Evolutionary conservation across 2,113 vertebrate species (phyloP).

Genomic region (Brienomyrus brachyistius): DNA sequence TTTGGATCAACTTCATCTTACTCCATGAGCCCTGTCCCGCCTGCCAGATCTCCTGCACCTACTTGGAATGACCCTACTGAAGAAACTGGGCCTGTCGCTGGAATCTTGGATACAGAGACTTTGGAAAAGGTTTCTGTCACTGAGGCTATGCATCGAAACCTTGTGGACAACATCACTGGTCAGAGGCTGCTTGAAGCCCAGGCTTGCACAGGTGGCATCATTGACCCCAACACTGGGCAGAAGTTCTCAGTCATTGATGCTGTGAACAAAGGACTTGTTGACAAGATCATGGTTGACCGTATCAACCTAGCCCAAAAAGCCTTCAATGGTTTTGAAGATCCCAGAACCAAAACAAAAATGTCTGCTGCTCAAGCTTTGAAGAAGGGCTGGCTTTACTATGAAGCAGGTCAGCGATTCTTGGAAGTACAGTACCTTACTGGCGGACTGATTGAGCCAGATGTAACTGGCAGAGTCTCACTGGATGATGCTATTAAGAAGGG

Average conservation of each 20-base stretch:
- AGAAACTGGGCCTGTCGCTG: conserved; percentile 81
- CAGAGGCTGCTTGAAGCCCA: conserved; percentile 91
- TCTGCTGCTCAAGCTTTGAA: conserved; percentile 92
- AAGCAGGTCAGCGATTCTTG: conserved; percentile 93
- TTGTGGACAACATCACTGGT: conserved; percentile 89
- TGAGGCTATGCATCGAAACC: conserved; percentile 85
- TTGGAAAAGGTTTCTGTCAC: conserved; percentile 93
- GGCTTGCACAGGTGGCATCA: conserved; percentile 92
- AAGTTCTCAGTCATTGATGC: conserved; percentile 72
- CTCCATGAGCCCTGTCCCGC: conserved; percentile 68
- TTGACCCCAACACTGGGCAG: conserved; percentile 80
- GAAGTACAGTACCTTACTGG: conserved; percentile 94
- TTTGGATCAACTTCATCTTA: conserved; percentile 85
- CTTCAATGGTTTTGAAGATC: conserved; percentile 91
- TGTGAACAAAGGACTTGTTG: conserved; percentile 75
- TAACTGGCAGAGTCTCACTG: conserved; percentile 69
- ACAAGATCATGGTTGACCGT: conserved; percentile 91
- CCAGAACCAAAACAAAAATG: conserved; percentile 92
- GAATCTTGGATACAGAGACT: conserved; percentile 92
- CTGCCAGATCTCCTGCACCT: conserved; percentile 61
- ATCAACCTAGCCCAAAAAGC: conserved; percentile 94
- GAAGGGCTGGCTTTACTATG: conserved; percentile 97
- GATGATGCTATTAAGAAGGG: conserved; percentile 87
- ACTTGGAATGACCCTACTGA: conserved; percentile 85
- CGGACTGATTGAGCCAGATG: conserved; percentile 84